Evolutionary conservation across 2,113 vertebrate genomes (phyloP), one percentile per base, ranked within the genome.

Genomic region (Ceyx melanurus): DNA sequence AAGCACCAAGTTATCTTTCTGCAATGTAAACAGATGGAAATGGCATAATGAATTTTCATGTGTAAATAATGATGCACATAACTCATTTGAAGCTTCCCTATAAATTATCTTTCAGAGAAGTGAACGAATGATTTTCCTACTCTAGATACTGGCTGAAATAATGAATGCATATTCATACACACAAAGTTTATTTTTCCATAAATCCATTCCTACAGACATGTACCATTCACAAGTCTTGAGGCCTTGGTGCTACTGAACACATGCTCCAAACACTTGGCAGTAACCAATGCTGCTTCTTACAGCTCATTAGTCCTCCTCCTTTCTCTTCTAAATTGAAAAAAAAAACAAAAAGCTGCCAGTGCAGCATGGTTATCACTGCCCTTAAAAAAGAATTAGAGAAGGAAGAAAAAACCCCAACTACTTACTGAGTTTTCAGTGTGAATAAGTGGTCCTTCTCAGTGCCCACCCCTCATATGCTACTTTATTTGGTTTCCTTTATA

Each of bases 21-120:
- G 45, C 60, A 82, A 54, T 45, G 25, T 73, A 86, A 94, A 92
- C 60, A 93, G 25, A 23, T 54, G 45, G n/a, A 92, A 93, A 76
- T 46, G 21, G 43, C 20, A 80, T 90, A 86, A 92, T 73, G 82
- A 85, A 82, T 76, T 94, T 90, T 60, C 56, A 76, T 42, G n/a
- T 29, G 23, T 40, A 93, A 89, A 82, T 73, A 95, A 93, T 15
- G 22, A 76, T 68, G 35, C 11, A 0, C 42, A 64, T 73, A 86
- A 68, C 82, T 86, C 2, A 92, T 62, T 20, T 80, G 19, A 90
- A 92, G 16, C 42, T 86, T 90, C 67, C 54, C 37, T 72, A 76
- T 45, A 56, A 89, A 85, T 93, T 88, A 82, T 13, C 33, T 80
- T 88, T 70, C 64, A 57, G 58, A 80, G 35, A 87, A 79, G 11